Evolutionary conservation across 2,888 invertebrate species (phyloP), one percentile per base, ranked within the genome.

Genomic region (Dasypolia templi): DNA sequence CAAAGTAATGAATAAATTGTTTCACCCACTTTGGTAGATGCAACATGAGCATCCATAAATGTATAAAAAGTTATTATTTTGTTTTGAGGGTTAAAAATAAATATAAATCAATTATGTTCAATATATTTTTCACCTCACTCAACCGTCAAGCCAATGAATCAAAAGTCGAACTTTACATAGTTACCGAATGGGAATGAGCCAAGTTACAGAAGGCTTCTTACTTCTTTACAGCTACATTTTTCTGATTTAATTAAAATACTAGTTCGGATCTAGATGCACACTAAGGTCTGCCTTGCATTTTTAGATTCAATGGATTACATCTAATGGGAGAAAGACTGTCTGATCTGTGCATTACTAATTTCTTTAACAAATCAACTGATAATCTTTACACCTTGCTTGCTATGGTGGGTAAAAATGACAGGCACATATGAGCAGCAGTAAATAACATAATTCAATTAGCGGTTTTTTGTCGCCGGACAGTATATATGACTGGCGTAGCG

Each of bases 241-340:
- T 14, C 14, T 46, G 3, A 29, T 29, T 63, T 14, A 22, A 63
- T 29, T 19, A 12, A 29, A 9, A 32, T 42, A 53, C n/a, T 6
- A 35, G 4, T 65, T 35, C 19, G 14, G 44, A 46, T 67, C 9
- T 76, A 46, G 14, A 22, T 42, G 39, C 32, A 56, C 9, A n/a
- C 22, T 6, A 32, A 19, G 7, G 29, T 39, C 19, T 26, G 26
- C 35, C 55, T 44, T 49, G 11, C 32, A 78, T 49, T 49, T 26
- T 58, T 22, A 70, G 9, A 58, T 56, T 70, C 22, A 49, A 55
- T n/a, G 68, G 3, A 77, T 51, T 58, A 42, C 17, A 77, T n/a
- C n/a, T n/a, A n/a, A n/a, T n/a, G n/a, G n/a, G n/a, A n/a, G n/a
- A n/a, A n/a, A n/a, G n/a, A n/a, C n/a, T n/a, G n/a, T n/a, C n/a